Conservation (phyloP, 2,113 vertebrate genomes). For the Pituophis catenifer region DNA sequence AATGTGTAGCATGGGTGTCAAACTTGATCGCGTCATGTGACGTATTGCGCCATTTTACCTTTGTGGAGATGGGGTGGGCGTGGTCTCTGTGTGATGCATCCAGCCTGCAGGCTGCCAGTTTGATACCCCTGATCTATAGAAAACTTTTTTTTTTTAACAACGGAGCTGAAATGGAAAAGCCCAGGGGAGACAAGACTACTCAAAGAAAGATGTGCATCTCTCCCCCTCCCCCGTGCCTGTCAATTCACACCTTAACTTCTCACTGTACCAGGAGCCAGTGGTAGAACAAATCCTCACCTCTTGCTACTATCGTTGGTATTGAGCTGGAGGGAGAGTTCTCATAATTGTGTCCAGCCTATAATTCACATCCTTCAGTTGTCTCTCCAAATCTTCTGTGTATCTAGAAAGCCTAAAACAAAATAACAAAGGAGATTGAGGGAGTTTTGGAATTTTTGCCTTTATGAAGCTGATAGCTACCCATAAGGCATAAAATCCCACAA, state of each 20-base stretch:
- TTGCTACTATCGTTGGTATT: fast-evolving
- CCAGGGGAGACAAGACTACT: not conserved
- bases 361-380: slow-evolving; percentile 39
- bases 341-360: slow-evolving; percentile 33
- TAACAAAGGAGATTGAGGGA: not conserved
- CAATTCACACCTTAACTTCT: not conserved
- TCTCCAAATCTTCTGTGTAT: slow-evolving; percentile 32
- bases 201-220: not conserved
- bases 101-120: no score
- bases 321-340: not conserved
- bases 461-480: not conserved
- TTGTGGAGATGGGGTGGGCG: no score
- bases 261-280: not conserved
- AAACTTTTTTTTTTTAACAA: not conserved
- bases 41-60: no score
- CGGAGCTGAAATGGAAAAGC: not conserved
- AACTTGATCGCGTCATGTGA: no score
- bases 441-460: no score
- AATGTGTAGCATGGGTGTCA: not conserved
- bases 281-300: not conserved
- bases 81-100: no score
- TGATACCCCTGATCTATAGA: not conserved
- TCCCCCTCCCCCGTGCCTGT: no score
- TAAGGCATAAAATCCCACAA: not conserved
- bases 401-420: slow-evolving; percentile 56